Evolutionary conservation across 2,797 vertebrate genomes (phyloP).

Genomic region (Lindbergichthys nudifrons): DNA sequence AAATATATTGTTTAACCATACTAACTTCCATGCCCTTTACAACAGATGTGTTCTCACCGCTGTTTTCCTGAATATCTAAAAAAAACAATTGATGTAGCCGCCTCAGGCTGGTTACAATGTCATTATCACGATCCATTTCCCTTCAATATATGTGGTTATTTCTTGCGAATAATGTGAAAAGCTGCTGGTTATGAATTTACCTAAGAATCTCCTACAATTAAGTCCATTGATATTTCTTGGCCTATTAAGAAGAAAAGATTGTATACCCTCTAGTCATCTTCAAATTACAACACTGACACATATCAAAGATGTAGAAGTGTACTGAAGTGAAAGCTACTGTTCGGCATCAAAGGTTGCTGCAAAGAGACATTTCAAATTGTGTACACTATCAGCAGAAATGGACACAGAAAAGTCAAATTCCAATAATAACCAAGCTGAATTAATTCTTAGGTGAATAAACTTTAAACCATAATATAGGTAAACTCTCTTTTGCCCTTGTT

Average conservation of each 20-base stretch:
- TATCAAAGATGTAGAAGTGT: background rate
- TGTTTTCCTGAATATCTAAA: background rate
- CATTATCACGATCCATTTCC: background rate
- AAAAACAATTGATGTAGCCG: background rate
- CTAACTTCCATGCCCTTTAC: background rate
- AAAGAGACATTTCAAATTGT: background rate
- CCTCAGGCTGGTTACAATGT: background rate
- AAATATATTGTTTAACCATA: background rate
- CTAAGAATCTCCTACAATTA: background rate
- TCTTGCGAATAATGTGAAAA: background rate
- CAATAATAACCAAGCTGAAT: background rate
- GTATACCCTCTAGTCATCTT: background rate
- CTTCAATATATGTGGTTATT: background rate
- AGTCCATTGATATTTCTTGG: background rate
- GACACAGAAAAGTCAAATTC: constrained; percentile 13
- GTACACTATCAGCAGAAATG: constrained; percentile 5
- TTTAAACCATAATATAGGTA: too few species aligned
- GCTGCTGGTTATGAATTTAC: background rate
- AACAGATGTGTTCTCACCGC: background rate
- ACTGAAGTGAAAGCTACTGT: background rate
- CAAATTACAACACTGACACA: background rate
- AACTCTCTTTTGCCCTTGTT: background rate
- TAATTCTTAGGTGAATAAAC: constrained; percentile 20
- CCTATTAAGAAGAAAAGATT: background rate
- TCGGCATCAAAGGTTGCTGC: background rate